Conservation (phyloP, 1,140 invertebrate species). For the Temnothorax nylanderi region DNA sequence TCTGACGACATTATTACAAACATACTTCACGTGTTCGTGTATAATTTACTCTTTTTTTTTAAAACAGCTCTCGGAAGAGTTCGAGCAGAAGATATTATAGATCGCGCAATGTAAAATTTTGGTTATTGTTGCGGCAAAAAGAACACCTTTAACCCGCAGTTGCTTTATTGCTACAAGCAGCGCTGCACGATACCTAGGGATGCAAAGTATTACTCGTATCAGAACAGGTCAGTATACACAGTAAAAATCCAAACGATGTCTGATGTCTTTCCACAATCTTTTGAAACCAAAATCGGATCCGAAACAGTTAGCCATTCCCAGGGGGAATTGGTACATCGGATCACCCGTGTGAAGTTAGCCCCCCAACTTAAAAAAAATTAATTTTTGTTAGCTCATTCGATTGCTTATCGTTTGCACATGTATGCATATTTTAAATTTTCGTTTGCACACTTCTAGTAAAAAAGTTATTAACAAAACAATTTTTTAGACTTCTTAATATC, state of each 20-base stretch:
- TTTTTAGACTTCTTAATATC: no score
- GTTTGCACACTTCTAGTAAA: no score
- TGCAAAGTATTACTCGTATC: slow-evolving; percentile 99
- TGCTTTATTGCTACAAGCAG: slow-evolving; percentile 99
- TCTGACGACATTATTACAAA: not conserved
- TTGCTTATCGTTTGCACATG: no score
- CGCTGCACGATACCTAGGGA: slow-evolving; percentile 99
- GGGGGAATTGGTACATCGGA: no score
- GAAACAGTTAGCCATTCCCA: slow-evolving; percentile 71
- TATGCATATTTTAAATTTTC: no score
- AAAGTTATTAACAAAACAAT: no score
- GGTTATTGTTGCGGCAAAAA: slow-evolving; percentile 99
- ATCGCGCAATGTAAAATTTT: slow-evolving; percentile 98
- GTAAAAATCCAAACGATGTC: slow-evolving; percentile 60
- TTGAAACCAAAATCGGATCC: slow-evolving; percentile 61
- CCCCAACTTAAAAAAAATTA: no score
- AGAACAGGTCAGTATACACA: slow-evolving; percentile 93
- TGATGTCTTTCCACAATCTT: slow-evolving; percentile 65
- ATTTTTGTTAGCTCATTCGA: no score
- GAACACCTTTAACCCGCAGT: slow-evolving; percentile 99
- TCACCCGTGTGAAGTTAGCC: no score
- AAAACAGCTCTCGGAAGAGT: slow-evolving; percentile 97
- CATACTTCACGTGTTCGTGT: slow-evolving; percentile 18
- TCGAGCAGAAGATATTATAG: slow-evolving; percentile 98
- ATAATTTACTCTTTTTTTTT: slow-evolving; percentile 45